Base-by-base conservation (phyloP, 2,888 invertebrate species). In the Anthophora plumipes region DNA sequence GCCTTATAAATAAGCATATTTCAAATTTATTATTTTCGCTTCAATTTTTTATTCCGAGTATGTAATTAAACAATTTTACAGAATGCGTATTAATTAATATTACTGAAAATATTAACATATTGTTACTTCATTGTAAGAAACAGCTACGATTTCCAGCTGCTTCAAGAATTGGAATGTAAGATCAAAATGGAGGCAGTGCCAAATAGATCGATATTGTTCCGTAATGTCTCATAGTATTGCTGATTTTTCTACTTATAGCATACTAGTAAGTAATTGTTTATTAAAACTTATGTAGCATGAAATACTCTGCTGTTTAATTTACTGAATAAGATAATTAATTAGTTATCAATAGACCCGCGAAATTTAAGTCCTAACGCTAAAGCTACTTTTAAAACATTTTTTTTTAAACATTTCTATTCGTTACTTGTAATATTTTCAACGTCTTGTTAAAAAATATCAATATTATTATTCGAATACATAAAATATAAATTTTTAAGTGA, bases 161-260 rank as follows among this genome's bases (percentile, higher is more conserved):
- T 85, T 67, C 57, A 67, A 76, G 80, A 83, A 80, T 72, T 82
- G 85, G 85, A 86, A 89, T 90, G 90, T 85, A 83, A 84, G 88
- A 90, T 91, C 91, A 91, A 91, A 90, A 91, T 91, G 91, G 91
- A 88, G 91, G 88, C 87, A 86, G 80, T 87, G 84, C 86, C 84
- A 85, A 86, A 90, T 87, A 87, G 84, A 89, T 90, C 89, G 86
- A 84, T 87, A 88, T 85, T 89, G 79, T 82, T 88, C 85, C 80
- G 84, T 88, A 87, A 90, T 91, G 89, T 91, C 87, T 87, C 83
- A 70, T 84, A 84, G 79, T 81, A 79, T 84, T 85, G 77, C 74
- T 90, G 86, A 90, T 89, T 87, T 82, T 87, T 85, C 76, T 77
- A 60, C 64, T 85, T 80, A 77, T 85, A 86, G 89, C 84, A 88